Percentiles rank a stretch among this genome's conserved stretches.
Conservation (phyloP, 2,113 vertebrate species). For the Macrotis lagotis region DNA sequence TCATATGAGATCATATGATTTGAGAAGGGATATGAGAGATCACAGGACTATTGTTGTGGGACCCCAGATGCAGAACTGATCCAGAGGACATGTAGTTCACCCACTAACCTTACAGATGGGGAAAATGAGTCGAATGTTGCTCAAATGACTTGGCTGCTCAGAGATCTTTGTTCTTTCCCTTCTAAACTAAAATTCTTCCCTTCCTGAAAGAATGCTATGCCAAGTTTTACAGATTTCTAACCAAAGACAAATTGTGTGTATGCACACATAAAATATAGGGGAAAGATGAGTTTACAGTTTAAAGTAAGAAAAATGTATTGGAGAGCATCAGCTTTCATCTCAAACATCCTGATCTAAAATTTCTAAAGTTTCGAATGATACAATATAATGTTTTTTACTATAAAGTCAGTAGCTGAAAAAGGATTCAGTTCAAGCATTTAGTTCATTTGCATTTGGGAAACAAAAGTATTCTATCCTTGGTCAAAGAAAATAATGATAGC, state of each 20-base stretch:
- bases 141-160: neutral
- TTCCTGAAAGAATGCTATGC: slow-evolving; percentile 16
- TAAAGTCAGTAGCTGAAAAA: slow-evolving; percentile 27
- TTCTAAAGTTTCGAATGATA: neutral
- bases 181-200: slow-evolving; percentile 8
- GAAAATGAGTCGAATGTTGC: neutral
- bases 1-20: neutral
- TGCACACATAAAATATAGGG: neutral
- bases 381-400: slow-evolving; percentile 21
- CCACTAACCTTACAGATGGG: neutral
- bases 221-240: neutral
- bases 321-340: slow-evolving; percentile 27
- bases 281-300: neutral
- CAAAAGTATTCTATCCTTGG: slow-evolving; percentile 63
- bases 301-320: slow-evolving; percentile 8
- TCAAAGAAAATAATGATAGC: slow-evolving; percentile 64
- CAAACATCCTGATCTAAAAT: neutral
- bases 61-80: neutral
- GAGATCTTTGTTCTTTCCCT: neutral
- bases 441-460: slow-evolving; percentile 46
- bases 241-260: neutral
- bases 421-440: slow-evolving; percentile 45
- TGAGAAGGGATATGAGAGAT: neutral
- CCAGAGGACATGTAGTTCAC: neutral
- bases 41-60: neutral